phyloP scores from a whole-genome alignment of 92 coral and sea anemone genomes.

The Epizoanthus stellaris region DNA sequence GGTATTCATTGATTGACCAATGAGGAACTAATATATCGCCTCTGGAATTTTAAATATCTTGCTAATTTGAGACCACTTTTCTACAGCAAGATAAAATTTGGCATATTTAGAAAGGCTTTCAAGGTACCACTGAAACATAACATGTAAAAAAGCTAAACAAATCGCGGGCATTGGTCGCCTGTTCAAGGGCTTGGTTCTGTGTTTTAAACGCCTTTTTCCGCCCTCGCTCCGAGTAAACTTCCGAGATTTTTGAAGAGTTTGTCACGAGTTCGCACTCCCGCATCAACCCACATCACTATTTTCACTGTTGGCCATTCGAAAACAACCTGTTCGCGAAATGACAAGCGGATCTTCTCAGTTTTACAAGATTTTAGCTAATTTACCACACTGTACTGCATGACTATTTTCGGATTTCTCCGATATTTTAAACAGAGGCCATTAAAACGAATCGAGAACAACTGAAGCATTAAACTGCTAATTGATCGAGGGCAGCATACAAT shows the following conservation, averaged over 20 bases:
- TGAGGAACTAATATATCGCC: not conserved
- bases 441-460: not conserved
- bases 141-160: not conserved
- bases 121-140: not conserved
- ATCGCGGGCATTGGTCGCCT: not conserved
- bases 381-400: not conserved
- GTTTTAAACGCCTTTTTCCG: not conserved
- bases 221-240: not conserved
- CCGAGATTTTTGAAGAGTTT: not conserved
- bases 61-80: constrained; percentile 20
- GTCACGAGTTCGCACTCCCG: not conserved
- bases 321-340: not conserved
- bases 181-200: not conserved
- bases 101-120: not conserved
- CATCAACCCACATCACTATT: too few species aligned
- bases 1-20: constrained; percentile 24
- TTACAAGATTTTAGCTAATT: not conserved
- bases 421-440: not conserved
- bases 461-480: not conserved
- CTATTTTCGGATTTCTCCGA: not conserved
- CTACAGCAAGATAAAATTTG: not conserved
- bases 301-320: not conserved
- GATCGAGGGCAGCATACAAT: not conserved
- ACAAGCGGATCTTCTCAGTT: not conserved
- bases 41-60: constrained; percentile 29